Evolutionary conservation across 1,140 invertebrate species (phyloP), one percentile per base, ranked within the genome.

Genomic region (Drosophila tsacasi): DNA sequence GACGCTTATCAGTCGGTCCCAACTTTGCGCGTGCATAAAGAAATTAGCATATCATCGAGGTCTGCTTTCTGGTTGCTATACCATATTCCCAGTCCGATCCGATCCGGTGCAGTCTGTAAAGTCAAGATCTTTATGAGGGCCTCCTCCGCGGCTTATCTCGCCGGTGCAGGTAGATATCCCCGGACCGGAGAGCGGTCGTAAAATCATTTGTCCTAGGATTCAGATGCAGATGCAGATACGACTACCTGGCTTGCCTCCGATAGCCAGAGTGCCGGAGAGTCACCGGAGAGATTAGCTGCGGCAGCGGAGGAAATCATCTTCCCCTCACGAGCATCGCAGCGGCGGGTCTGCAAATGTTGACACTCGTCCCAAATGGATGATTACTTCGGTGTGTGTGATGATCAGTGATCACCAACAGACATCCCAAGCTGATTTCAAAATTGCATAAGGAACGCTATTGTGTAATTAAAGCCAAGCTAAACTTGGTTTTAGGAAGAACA

Each of bases 121-220:
- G 83, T 86, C 83, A 89, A 87, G 67, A 86, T 80, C 71, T 89
- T 89, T 87, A 86, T 86, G 83, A 69, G 67, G 39, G 39, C 47
- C 37, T 46, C 47, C 37, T 40, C 50, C 21, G 47, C 46, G 62
- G 61, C 58, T 83, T 76, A 80, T 71, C 76, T 71, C 71, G 57
- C 60, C 64, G 55, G 42, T 15, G 21, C 66, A 54, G 75, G 64
- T 65, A 64, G 66, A 55, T 40, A 55, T 40, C 23, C 15, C 35
- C 25, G 19, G 57, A 27, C 42, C 37, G 27, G 27, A 61, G 25
- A 39, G 49, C 40, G 55, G 46, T 50, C n/a, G 27, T 72, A 73
- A 73, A 73, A 27, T 27, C 54, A 73, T 73, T 73, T 73, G 19
- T 23, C 12, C 12, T 23, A 23, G 69, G 27, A 32, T 21, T 47